Evolutionary conservation across 2,113 vertebrate species (phyloP), one percentile per base, ranked within the genome.

Genomic region (Perccottus glenii): DNA sequence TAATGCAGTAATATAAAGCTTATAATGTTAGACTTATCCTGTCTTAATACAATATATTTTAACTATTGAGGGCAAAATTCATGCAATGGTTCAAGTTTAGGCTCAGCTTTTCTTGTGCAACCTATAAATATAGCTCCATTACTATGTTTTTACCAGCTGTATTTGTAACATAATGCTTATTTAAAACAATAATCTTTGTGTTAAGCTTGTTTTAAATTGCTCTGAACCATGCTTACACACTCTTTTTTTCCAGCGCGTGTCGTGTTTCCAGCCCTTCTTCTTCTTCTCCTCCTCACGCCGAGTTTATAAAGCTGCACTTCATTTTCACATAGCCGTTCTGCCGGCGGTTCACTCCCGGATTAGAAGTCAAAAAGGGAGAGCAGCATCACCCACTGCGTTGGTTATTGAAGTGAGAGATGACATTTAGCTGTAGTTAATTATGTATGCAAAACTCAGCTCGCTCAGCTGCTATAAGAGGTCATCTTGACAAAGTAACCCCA

Each of bases 391-490:
- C 89, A 84, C 85, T 83, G 88, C 64, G 89, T 79, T 71, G 66
- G 81, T 82, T 82, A 84, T 85, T 88, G 85, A 90, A 89, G 88
- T 88, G 78, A 84, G 78, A 86, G 85, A 88, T 91, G 89, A 91
- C 88, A 91, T 91, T 91, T 91, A 90, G 83, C 85, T 83, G 73
- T 85, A 82, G 84, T 91, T 91, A 91, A 91, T 91, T 91, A 91
- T 91, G 89, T 90, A 90, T 91, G 89, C 89, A 91, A 91, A 91
- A 91, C 89, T 89, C 87, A 59, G 70, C 83, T 27, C 40, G 80
- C 87, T 85, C 81, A 65, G 85, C 81, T 80, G 88, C 87, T 81
- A 60, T 60, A 82, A 87, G 85, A 90, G 89, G 89, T 91, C 89
- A 91, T 85, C 87, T 81, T 81, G 82, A 91, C 89, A 89, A 88